A percentile compares a stretch with the other conserved stretches of the same genome.
Evolutionary conservation across 1,140 invertebrate species (phyloP).

Genomic region (Dryas iulia): DNA sequence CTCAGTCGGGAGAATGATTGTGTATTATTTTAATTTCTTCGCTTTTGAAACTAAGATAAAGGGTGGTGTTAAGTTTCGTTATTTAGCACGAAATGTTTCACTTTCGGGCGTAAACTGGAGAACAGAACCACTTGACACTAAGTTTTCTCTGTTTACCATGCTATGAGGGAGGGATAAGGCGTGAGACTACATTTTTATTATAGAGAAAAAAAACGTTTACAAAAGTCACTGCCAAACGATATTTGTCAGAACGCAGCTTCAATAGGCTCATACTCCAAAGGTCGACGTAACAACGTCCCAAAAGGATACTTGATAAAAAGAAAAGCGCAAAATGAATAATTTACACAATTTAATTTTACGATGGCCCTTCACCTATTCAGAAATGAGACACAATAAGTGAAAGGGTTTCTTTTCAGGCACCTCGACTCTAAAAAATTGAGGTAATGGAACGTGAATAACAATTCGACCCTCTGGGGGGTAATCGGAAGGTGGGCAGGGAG

Average conservation of each 20-base stretch:
- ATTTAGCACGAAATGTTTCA: too few relatives aligned
- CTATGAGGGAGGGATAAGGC: too few relatives aligned
- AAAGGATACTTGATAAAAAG: constrained; percentile 20
- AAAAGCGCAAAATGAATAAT: constrained; percentile 53
- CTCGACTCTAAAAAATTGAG: constrained; percentile 77
- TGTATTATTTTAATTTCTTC: too few relatives aligned
- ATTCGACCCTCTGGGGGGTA: constrained; percentile 62
- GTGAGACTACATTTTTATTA: too few relatives aligned
- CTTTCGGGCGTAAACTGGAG: too few relatives aligned
- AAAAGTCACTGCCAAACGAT: not conserved
- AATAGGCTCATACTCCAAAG: not conserved
- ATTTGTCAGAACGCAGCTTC: not conserved
- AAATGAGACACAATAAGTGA: constrained; percentile 73
- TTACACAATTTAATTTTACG: constrained; percentile 67
- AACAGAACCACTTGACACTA: too few relatives aligned
- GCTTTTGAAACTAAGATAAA: too few relatives aligned
- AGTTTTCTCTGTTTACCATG: too few relatives aligned
- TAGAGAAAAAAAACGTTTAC: too few relatives aligned
- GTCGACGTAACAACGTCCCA: constrained; percentile 15
- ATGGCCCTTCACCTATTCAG: constrained; percentile 63
- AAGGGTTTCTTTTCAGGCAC: constrained; percentile 76
- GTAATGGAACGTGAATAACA: constrained; percentile 79
- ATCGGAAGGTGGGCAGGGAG: constrained; percentile 50
- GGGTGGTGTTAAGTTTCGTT: too few relatives aligned
- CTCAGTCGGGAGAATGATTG: too few relatives aligned